Conservation (phyloP, 1,140 invertebrate species). For the Leptinotarsa defecta region DNA sequence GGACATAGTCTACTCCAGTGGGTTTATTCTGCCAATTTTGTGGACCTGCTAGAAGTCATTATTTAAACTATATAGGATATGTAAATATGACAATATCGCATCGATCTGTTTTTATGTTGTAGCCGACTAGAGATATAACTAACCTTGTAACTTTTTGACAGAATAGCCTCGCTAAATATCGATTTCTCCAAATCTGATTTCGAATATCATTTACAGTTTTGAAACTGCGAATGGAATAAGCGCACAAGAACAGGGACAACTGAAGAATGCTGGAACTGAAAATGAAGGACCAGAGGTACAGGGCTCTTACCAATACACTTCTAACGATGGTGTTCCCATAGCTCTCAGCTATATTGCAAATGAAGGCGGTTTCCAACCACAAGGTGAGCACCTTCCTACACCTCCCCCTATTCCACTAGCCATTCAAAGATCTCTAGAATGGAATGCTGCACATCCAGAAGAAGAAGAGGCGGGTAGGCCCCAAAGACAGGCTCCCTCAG, state of each 20-base stretch:
- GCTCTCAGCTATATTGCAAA: slow-evolving; percentile 62
- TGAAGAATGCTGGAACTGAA: slow-evolving; percentile 57
- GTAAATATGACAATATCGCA: too few relatives aligned
- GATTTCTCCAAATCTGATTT: neutral
- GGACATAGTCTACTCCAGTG: too few relatives aligned
- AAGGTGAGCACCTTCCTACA: slow-evolving; percentile 64
- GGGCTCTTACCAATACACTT: slow-evolving; percentile 57
- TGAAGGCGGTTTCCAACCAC: slow-evolving; percentile 63
- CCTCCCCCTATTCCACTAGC: slow-evolving; percentile 62
- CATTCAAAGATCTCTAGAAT: slow-evolving; percentile 59
- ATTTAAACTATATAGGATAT: too few relatives aligned
- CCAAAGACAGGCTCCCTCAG: neutral
- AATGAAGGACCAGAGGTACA: slow-evolving; percentile 48
- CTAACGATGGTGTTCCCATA: slow-evolving; percentile 61
- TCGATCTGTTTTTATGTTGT: too few relatives aligned
- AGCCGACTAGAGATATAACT: too few relatives aligned
- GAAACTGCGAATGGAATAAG: neutral
- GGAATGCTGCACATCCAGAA: slow-evolving; percentile 59
- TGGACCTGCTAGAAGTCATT: too few relatives aligned
- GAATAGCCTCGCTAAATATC: too few relatives aligned
- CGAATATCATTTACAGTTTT: neutral
- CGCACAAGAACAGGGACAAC: neutral
- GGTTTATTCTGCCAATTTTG: too few relatives aligned
- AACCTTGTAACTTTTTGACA: too few relatives aligned
- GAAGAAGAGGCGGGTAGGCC: neutral